A percentile compares a stretch with the other conserved stretches of the same genome.
Conservation (phyloP, 1,140 invertebrate species). For the Chironomus tepperi region DNA sequence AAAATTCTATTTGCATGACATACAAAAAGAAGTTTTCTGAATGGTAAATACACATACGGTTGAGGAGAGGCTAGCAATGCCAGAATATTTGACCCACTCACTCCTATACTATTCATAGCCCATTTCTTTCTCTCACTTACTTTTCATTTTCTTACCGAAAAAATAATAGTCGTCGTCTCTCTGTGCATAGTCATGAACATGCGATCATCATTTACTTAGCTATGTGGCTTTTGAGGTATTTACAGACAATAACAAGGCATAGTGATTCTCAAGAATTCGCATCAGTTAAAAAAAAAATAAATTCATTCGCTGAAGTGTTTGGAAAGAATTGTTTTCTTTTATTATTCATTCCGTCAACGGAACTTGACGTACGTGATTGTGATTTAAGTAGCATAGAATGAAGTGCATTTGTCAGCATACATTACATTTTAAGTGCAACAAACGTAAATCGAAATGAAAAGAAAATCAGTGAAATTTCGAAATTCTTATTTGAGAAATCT, state of each 20-base stretch:
- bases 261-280: too few relatives aligned
- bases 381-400: conserved; percentile 13
- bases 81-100: conserved; percentile 17
- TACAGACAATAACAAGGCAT: too few relatives aligned
- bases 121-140: not conserved
- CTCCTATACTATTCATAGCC: not conserved
- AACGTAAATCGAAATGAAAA: not conserved
- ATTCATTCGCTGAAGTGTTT: too few relatives aligned
- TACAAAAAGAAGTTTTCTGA: conserved; percentile 7
- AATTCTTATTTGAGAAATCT: conserved; percentile 14
- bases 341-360: not conserved
- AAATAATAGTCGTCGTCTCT: too few relatives aligned
- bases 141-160: too few relatives aligned
- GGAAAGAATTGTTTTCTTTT: too few relatives aligned
- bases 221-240: too few relatives aligned
- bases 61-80: not conserved
- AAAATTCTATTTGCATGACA: conserved; percentile 7
- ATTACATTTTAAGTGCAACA: not conserved
- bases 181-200: too few relatives aligned
- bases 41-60: not conserved
- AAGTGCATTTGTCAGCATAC: conserved; percentile 12
- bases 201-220: too few relatives aligned
- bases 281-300: too few relatives aligned
- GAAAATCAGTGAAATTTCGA: not conserved
- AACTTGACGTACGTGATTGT: not conserved